phyloP scores from a whole-genome alignment of 2,113 vertebrate genomes.

The Epinephelus cyanopodus region DNA sequence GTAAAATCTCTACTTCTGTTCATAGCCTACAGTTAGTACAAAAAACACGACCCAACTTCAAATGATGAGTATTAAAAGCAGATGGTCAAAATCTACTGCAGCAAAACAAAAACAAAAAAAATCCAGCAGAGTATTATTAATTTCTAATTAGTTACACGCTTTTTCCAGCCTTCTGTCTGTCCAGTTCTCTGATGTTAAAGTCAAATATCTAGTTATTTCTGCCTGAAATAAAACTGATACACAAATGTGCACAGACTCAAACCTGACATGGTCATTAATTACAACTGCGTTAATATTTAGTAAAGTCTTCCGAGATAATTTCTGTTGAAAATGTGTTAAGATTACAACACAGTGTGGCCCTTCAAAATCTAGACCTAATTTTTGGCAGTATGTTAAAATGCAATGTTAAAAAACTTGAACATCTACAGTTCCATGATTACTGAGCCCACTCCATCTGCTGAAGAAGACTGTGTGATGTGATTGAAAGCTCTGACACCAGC shows the following conservation, averaged over 20 bases:
- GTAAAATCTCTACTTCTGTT: not conserved
- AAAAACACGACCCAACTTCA: not conserved
- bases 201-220: not conserved
- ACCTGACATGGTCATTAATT: not conserved
- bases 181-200: conserved; percentile 32
- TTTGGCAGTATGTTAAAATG: too few species aligned
- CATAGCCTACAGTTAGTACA: not conserved
- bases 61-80: not conserved
- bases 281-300: not conserved
- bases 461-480: not conserved
- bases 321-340: not conserved
- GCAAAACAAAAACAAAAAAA: not conserved
- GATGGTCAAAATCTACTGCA: not conserved
- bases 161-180: not conserved
- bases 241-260: not conserved
- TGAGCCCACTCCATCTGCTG: not conserved
- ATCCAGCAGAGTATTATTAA: conserved; percentile 2
- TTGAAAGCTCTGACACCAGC: not conserved
- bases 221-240: conserved; percentile 4
- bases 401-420: too few species aligned
- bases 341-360: too few species aligned
- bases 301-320: not conserved
- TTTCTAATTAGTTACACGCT: not conserved
- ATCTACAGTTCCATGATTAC: not conserved
- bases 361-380: not conserved